Evolutionary conservation across 2,113 vertebrate genomes (phyloP).

Genomic region (Onychostruthus taczanowskii): DNA sequence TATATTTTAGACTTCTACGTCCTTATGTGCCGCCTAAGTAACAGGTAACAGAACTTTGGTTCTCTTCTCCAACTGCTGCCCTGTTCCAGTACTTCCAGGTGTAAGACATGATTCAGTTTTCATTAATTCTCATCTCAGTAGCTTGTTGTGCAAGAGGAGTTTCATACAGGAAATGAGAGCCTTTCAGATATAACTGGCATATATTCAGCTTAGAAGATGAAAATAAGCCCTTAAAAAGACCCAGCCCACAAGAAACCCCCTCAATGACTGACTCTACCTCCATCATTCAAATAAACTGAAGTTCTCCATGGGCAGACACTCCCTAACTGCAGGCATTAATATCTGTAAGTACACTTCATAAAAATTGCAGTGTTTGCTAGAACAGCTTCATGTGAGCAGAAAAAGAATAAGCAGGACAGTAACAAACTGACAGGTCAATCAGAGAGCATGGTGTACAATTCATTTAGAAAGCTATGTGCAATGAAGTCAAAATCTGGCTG

Average conservation of each 20-base stretch:
- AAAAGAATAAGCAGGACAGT: not conserved
- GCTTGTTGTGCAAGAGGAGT: not conserved
- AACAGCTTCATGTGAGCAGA: not conserved
- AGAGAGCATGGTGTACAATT: not conserved
- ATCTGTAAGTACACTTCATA: not conserved
- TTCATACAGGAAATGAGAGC: not conserved
- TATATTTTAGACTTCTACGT: not conserved
- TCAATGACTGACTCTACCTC: not conserved
- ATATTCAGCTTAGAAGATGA: not conserved
- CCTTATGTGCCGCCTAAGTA: not conserved
- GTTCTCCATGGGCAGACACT: not conserved
- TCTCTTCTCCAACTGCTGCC: not conserved
- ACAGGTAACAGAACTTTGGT: not conserved
- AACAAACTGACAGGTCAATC: not conserved
- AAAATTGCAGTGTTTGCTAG: not conserved
- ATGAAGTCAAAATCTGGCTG: not conserved
- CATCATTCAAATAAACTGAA: not conserved
- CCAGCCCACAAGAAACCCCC: not conserved
- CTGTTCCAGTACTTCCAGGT: not conserved
- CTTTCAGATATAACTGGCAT: not conserved
- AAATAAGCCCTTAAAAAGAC: not conserved
- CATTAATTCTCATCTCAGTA: not conserved
- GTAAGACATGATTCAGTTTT: not conserved
- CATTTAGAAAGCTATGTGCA: not conserved
- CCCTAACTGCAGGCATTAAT: not conserved